These are phyloP conservation scores for Lordiphosa clarofinis DNA, from an alignment of 1,140 invertebrate species.

Conservation along the genomic window DNA sequence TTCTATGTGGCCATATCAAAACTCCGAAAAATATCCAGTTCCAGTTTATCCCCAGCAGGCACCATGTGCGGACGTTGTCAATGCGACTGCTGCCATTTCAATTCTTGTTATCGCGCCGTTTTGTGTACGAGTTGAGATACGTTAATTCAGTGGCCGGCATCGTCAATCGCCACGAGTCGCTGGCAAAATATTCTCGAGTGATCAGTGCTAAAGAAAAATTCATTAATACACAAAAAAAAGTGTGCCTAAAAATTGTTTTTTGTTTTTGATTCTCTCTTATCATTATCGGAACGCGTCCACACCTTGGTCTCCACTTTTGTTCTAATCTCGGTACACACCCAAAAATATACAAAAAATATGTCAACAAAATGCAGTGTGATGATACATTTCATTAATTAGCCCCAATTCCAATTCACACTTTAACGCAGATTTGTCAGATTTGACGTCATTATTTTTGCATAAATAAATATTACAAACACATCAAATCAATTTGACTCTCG, in stretches of 20 bases:
- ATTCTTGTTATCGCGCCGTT: constrained; percentile 28
- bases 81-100: constrained; percentile 32
- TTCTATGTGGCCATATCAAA: constrained; percentile 52
- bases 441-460: constrained; percentile 70
- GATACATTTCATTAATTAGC: constrained; percentile 8
- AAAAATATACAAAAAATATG: constrained; percentile 20
- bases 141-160: too few species aligned
- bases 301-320: constrained; percentile 24
- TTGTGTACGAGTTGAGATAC: too few species aligned
- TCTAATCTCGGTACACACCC: constrained; percentile 36
- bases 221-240: constrained; percentile 1
- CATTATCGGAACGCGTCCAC: constrained; percentile 37
- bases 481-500: constrained; percentile 45
- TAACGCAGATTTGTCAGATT: constrained; percentile 35
- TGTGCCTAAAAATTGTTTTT: constrained; percentile 10
- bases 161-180: too few species aligned
- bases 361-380: constrained; percentile 8
- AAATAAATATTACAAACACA: constrained; percentile 54
- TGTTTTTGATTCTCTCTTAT: constrained; percentile 30
- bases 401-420: not conserved
- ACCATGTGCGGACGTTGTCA: constrained; percentile 78
- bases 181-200: too few species aligned
- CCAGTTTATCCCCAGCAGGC: constrained; percentile 79
- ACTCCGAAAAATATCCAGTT: constrained; percentile 77
- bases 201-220: too few species aligned